A percentile compares a stretch with the other conserved stretches of the same genome.
phyloP scores from a whole-genome alignment of 2,888 invertebrate genomes.

The Orchesella flavescens region DNA sequence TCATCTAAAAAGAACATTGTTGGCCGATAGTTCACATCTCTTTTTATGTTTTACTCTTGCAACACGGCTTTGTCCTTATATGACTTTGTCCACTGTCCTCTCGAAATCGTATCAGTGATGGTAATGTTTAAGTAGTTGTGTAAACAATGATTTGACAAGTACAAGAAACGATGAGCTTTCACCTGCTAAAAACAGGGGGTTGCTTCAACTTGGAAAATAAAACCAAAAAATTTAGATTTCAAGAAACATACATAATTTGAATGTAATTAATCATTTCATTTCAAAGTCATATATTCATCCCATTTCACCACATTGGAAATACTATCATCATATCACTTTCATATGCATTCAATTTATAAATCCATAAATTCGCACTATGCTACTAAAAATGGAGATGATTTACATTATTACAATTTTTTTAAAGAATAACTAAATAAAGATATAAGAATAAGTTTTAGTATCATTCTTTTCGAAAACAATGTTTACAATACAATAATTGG shows the following conservation, averaged over 20 bases:
- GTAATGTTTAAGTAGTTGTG: constrained; percentile 5
- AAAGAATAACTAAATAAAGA: too few species aligned
- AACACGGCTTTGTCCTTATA: constrained; percentile 25
- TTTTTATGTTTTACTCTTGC: constrained; percentile 16
- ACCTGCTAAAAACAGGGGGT: not conserved
- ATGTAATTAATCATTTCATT: not conserved
- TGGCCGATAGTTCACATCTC: constrained; percentile 34
- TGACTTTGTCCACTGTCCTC: constrained; percentile 43
- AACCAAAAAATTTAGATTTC: not conserved
- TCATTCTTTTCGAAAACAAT: too few species aligned
- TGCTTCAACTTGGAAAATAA: constrained; percentile 21
- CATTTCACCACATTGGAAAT: too few species aligned
- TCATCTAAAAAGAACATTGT: not conserved
- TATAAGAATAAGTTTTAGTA: too few species aligned
- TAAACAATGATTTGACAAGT: constrained; percentile 1
- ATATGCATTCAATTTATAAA: not conserved
- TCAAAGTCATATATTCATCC: not conserved
- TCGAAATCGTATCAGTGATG: constrained; percentile 16
- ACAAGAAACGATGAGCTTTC: constrained; percentile 22
- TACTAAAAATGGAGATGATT: too few species aligned
- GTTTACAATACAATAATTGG: too few species aligned
- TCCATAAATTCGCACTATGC: too few species aligned
- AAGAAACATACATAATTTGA: not conserved
- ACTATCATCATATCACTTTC: not conserved
- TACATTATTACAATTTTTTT: too few species aligned